Percentiles rank a stretch among this genome's conserved stretches.
Conservation (phyloP, 23 tunicate species). For the Ciona savignyi region DNA sequence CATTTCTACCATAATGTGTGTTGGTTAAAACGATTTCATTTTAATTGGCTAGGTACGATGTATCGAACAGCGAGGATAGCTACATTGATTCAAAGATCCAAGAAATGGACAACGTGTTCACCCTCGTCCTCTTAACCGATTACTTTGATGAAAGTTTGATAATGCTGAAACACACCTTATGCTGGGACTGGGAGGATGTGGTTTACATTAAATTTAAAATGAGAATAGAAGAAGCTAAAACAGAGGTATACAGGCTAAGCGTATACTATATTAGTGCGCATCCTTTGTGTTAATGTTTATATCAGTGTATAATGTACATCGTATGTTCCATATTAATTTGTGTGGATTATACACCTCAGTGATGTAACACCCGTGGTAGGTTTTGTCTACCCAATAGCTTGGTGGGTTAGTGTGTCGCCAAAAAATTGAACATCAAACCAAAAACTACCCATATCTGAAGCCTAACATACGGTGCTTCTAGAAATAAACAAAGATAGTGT, state of each 20-base stretch:
- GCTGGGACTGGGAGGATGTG: constrained; percentile 99
- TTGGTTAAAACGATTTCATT: background rate
- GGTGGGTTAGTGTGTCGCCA: too few relatives aligned
- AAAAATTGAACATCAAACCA: too few relatives aligned
- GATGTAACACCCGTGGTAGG: too few relatives aligned
- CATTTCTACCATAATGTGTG: background rate
- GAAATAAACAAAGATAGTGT: too few relatives aligned
- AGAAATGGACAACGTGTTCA: constrained; percentile 78
- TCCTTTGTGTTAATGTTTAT: too few relatives aligned
- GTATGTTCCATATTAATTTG: too few relatives aligned
- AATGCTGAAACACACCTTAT: constrained; percentile 89
- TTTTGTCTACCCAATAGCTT: too few relatives aligned
- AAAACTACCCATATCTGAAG: too few relatives aligned
- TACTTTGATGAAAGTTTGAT: constrained; percentile 96
- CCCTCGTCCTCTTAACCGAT: constrained; percentile 88
- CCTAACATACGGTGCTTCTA: too few relatives aligned
- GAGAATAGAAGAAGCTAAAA: constrained; percentile 97
- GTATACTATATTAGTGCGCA: too few relatives aligned
- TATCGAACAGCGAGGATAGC: constrained; percentile 66
- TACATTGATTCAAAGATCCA: constrained; percentile 76
- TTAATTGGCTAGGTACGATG: constrained; percentile 73
- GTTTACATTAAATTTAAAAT: constrained; percentile 98
- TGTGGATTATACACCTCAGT: too few relatives aligned
- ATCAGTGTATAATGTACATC: too few relatives aligned
- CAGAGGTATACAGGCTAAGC: constrained; percentile 95